Evolutionary conservation across 2,888 invertebrate species (phyloP), one percentile per base, ranked within the genome.

Genomic region (Mechanitis messenoides): DNA sequence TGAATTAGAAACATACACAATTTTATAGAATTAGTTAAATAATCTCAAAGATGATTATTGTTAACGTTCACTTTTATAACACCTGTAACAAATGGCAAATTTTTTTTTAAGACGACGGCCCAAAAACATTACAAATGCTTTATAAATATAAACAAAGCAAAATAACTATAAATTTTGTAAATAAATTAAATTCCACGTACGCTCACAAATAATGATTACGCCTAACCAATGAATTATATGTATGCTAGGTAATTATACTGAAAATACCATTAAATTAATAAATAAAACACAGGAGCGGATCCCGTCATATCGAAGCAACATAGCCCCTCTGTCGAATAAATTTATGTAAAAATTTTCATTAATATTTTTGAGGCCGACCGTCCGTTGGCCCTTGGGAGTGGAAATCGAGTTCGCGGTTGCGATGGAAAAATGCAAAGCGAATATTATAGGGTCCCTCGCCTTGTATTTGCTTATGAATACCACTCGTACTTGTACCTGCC

Each of bases 301-400:
- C 85, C 84, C 83, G 83, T 84, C 80, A 83, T 73, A 77, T 80
- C 79, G 77, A 73, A 78, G 79, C 80, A 82, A 81, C 81, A 76
- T 81, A 80, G 82, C 82, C 89, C 88, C 87, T 87, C 86, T 83
- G 81, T 83, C 85, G 87, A 86, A 90, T 90, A 90, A 90, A 90
- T 90, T 90, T 90, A 90, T 90, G 90, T 89, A 90, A 89, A 90
- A 90, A 87, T 85, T 90, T 90, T 90, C 90, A 90, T 90, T 90
- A 89, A 89, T 90, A 90, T 90, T 90, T 89, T 88, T 84, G 87
- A 87, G 86, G 85, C 87, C 85, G 85, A 79, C 79, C 85, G 87
- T 81, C 83, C 87, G 85, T 72, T 78, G 80, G 87, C 89, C 90
- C 89, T 83, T 85, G 89, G 90, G 89, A 89, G 80, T 82, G 82